Evolutionary conservation across 2,797 vertebrate genomes (phyloP).

Genomic region (Carduelis carduelis): DNA sequence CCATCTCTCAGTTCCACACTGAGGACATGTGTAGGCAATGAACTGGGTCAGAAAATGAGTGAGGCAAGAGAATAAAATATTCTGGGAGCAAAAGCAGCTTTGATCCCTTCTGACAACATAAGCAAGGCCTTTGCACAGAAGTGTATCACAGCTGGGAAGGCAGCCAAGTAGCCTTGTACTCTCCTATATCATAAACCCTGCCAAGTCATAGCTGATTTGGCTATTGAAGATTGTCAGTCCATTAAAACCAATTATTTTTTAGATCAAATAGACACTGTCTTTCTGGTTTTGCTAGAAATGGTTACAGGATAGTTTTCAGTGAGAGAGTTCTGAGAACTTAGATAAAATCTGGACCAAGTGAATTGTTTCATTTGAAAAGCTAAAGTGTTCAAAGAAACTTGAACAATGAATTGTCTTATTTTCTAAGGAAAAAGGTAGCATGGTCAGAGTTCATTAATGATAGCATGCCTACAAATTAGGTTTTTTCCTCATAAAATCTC

Average conservation of each 20-base stretch:
- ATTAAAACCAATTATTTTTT: constrained; percentile 7
- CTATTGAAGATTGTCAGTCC: not conserved
- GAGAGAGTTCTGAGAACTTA: not conserved
- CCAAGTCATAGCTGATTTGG: not conserved
- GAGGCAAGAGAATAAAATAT: constrained; percentile 34
- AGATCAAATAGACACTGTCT: not conserved
- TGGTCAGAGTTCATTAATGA: not conserved
- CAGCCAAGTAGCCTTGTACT: constrained; percentile 5
- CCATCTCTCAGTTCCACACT: not conserved
- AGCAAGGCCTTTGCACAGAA: constrained; percentile 33
- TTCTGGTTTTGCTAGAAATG: not conserved
- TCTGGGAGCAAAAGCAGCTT: constrained; percentile 30
- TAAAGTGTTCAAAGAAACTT: not conserved
- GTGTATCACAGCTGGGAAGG: constrained; percentile 8
- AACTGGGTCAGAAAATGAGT: constrained; percentile 27
- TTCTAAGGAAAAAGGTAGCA: not conserved
- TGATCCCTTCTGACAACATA: constrained; percentile 27
- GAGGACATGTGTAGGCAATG: not conserved
- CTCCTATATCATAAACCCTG: not conserved
- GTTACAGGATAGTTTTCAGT: not conserved
- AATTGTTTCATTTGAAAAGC: not conserved
- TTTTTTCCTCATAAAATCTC: not conserved
- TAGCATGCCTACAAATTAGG: not conserved
- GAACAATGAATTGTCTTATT: not conserved
- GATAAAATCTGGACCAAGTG: not conserved